Evolutionary conservation across 64 coral and sea anemone species (phyloP).

Genomic region (Pocillopora verrucosa): DNA sequence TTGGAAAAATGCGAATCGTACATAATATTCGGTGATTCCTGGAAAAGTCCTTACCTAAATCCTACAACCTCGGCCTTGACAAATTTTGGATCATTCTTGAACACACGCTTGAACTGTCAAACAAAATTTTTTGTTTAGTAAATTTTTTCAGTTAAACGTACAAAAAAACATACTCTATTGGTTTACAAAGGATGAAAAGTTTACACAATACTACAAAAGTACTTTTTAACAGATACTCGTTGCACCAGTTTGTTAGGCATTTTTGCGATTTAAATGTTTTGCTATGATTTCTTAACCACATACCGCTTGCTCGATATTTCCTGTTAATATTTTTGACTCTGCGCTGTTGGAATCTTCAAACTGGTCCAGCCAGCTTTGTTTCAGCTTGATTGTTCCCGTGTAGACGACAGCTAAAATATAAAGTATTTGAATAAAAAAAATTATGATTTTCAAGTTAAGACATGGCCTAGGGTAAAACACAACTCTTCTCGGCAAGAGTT

Average conservation of each 20-base stretch:
- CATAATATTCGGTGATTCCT: no score
- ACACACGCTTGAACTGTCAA: conserved; percentile 44
- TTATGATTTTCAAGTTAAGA: neutral
- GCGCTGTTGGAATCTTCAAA: conserved; percentile 31
- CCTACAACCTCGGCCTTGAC: conserved; percentile 36
- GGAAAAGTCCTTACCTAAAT: conserved; percentile 38
- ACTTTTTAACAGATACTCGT: no score
- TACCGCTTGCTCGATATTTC: conserved; percentile 67
- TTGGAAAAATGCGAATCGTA: no score
- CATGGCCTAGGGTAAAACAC: neutral
- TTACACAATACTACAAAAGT: neutral
- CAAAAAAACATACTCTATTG: no score
- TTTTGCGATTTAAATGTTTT: neutral
- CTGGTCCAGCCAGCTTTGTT: conserved; percentile 65
- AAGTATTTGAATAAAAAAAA: neutral
- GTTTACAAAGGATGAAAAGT: neutral
- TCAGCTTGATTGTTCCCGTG: conserved; percentile 50
- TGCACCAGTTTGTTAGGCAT: no score
- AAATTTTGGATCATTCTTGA: conserved; percentile 59
- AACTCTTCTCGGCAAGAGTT: no score
- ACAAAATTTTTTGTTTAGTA: neutral
- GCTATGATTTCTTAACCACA: neutral
- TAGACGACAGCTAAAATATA: conserved; percentile 32
- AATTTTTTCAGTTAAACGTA: neutral
- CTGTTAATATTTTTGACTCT: conserved; percentile 60